These are phyloP conservation scores for Lacanobia oleracea DNA, from an alignment of 2,888 invertebrate genomes.

Conservation along the genomic window DNA sequence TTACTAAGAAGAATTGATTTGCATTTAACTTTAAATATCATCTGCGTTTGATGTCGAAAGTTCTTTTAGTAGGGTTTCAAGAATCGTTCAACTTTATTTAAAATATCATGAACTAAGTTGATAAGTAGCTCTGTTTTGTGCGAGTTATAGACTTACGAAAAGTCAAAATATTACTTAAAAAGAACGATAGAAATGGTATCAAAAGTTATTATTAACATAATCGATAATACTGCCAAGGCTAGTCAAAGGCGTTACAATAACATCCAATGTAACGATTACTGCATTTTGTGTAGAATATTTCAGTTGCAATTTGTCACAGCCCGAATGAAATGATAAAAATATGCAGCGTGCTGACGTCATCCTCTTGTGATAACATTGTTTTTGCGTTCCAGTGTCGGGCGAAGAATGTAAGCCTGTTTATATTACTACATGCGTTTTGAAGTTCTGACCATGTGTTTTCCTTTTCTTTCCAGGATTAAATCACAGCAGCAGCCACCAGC, in stretches of 20 bases:
- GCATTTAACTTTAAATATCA: conserved; percentile 14
- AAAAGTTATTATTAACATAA: not conserved
- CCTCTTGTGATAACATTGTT: conserved; percentile 8
- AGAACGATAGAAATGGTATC: conserved; percentile 6
- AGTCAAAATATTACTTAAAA: not conserved
- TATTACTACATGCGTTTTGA: not conserved
- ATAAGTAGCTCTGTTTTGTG: not conserved
- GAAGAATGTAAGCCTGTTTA: not conserved
- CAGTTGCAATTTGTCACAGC: conserved; percentile 8
- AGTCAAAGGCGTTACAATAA: too few species aligned
- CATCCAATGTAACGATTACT: not conserved
- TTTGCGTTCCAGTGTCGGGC: not conserved
- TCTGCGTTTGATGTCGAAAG: not conserved
- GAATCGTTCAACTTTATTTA: not conserved
- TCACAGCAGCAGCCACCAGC: conserved; percentile 78
- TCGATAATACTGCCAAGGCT: not conserved
- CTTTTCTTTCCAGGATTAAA: conserved; percentile 78
- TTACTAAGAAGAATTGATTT: conserved; percentile 19
- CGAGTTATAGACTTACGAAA: not conserved
- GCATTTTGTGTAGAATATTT: not conserved
- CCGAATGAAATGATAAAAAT: conserved; percentile 16
- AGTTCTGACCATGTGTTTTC: conserved; percentile 20
- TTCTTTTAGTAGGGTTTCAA: not conserved
- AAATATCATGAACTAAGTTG: not conserved
- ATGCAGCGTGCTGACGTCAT: not conserved